Percentiles rank a stretch among this genome's conserved stretches.
Conservation (phyloP, 2,888 invertebrate species). For the Mesochorus sp. region DNA sequence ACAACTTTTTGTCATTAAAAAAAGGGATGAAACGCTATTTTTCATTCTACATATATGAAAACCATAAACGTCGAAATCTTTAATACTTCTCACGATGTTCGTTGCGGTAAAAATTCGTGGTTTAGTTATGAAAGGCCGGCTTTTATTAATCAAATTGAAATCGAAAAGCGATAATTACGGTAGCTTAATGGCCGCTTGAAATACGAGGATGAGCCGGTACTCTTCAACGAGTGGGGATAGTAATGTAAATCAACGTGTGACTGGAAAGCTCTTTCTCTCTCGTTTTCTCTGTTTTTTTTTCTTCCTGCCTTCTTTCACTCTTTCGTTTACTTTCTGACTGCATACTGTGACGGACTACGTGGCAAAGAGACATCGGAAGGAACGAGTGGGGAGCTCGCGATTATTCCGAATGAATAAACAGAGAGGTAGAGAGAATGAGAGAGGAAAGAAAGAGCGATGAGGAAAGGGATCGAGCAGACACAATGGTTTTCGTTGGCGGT, state of each 20-base stretch:
- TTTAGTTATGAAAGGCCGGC: slow-evolving; percentile 9
- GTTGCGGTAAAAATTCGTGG: neutral
- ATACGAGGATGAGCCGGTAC: slow-evolving; percentile 66
- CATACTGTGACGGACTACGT: neutral
- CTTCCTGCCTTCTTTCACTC: too few relatives aligned
- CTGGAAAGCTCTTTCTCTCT: slow-evolving; percentile 55
- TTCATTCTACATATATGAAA: neutral
- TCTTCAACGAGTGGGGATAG: slow-evolving; percentile 61
- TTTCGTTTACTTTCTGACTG: too few relatives aligned
- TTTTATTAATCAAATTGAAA: slow-evolving; percentile 75
- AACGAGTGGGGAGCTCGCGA: slow-evolving; percentile 18
- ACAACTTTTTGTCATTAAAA: neutral
- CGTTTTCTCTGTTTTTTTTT: slow-evolving; percentile 21
- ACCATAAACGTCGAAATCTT: neutral
- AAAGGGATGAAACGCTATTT: neutral
- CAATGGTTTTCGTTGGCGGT: slow-evolving; percentile 56
- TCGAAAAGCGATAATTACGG: slow-evolving; percentile 79
- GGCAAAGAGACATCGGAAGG: slow-evolving; percentile 15
- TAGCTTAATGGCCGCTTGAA: slow-evolving; percentile 76
- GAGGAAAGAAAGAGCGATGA: neutral
- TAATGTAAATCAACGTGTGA: slow-evolving; percentile 78
- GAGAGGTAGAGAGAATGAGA: slow-evolving; percentile 16
- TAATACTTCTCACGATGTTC: slow-evolving; percentile 21
- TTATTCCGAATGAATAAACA: slow-evolving; percentile 32
- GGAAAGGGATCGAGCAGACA: slow-evolving; percentile 41